Evolutionary conservation across 1,140 invertebrate species (phyloP).

Genomic region (Leptinotarsa defecta): DNA sequence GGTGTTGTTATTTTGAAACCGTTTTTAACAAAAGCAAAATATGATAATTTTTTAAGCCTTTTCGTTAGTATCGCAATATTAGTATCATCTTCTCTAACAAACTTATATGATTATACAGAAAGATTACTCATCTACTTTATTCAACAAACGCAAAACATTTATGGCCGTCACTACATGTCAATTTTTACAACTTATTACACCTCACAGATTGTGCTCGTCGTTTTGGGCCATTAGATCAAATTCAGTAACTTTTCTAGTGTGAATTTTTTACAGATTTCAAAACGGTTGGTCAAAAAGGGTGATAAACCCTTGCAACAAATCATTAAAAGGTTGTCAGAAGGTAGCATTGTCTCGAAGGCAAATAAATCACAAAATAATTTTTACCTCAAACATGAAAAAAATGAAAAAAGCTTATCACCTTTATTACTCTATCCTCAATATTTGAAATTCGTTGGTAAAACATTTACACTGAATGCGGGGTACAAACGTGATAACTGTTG

Average conservation of each 20-base stretch:
- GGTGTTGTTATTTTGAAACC: conserved; percentile 9
- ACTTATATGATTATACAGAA: background rate
- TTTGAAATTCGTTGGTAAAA: too few species aligned
- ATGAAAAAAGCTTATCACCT: background rate
- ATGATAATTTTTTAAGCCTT: background rate
- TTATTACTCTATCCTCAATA: too few species aligned
- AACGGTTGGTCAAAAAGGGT: background rate
- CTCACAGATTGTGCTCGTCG: background rate
- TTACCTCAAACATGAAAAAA: background rate
- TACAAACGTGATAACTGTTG: too few species aligned
- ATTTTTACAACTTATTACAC: conserved; percentile 8
- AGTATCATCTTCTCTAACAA: background rate
- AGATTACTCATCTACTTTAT: background rate
- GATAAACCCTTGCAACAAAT: background rate
- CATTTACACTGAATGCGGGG: background rate
- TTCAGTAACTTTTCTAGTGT: background rate
- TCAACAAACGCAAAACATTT: background rate
- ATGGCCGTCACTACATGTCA: background rate
- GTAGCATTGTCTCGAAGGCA: background rate
- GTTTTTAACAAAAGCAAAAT: background rate
- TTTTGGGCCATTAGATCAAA: background rate
- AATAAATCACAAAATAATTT: background rate
- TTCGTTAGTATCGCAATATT: conserved; percentile 2
- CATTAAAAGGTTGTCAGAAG: background rate
- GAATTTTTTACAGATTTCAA: background rate